phyloP scores from a whole-genome alignment of 2,113 vertebrate species.

The Stigmatopora nigra region DNA sequence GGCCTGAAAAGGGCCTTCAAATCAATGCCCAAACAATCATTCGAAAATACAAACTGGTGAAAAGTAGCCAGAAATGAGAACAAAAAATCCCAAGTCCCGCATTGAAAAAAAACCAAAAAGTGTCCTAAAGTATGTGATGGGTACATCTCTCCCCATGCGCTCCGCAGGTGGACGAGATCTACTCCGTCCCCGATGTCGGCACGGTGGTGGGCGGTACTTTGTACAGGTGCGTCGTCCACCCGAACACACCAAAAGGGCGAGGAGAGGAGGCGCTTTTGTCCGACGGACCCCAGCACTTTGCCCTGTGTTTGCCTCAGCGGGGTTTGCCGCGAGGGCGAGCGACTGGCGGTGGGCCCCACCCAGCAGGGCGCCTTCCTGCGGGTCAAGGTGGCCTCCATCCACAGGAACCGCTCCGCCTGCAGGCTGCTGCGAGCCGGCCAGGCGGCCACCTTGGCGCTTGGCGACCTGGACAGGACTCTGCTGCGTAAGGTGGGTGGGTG shows the following conservation, averaged over 20 bases:
- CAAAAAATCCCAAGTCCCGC: too few species aligned
- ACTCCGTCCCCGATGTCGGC: constrained; percentile 94
- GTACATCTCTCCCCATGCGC: background rate
- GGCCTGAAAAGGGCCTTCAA: too few species aligned
- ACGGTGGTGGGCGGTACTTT: constrained; percentile 96
- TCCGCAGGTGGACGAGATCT: constrained; percentile 95
- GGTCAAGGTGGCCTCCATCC: constrained; percentile 89
- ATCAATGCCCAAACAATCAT: too few species aligned
- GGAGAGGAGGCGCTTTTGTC: too few species aligned
- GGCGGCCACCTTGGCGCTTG: constrained; percentile 89
- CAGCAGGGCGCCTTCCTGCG: constrained; percentile 83
- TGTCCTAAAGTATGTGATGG: too few species aligned
- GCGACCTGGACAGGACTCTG: constrained; percentile 85
- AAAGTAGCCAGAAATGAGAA: too few species aligned
- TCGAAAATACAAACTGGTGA: too few species aligned
- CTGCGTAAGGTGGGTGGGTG: constrained; percentile 89
- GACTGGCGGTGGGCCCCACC: constrained; percentile 89
- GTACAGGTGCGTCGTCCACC: constrained; percentile 76
- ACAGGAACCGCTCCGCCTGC: constrained; percentile 91
- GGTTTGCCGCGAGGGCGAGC: constrained; percentile 93
- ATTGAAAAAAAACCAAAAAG: too few species aligned
- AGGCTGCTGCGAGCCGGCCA: constrained; percentile 91
- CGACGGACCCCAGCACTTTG: background rate
- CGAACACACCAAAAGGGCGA: too few species aligned
- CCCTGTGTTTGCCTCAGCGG: constrained; percentile 68